Percentiles rank a stretch among this genome's conserved stretches.
Conservation (phyloP, 2,888 invertebrate genomes). For the Lasioglossum malachurum region DNA sequence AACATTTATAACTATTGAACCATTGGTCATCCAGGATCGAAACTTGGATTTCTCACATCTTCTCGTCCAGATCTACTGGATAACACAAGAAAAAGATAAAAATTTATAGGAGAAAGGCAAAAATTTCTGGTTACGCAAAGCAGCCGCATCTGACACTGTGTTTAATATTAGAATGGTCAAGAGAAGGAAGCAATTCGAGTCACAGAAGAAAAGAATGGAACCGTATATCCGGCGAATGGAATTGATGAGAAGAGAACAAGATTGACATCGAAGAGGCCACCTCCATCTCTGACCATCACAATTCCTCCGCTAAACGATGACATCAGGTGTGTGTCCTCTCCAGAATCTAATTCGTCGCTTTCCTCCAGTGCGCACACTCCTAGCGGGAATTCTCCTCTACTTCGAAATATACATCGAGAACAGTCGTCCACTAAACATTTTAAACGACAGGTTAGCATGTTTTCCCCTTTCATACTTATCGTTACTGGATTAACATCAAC, state of each 20-base stretch:
- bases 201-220: conserved; percentile 49
- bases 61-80: no score
- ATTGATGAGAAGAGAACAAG: conserved; percentile 51
- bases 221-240: conserved; percentile 46
- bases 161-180: conserved; percentile 34
- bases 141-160: neutral
- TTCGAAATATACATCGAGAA: conserved; percentile 67
- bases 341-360: conserved; percentile 82
- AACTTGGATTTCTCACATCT: no score
- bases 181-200: conserved; percentile 68
- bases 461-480: neutral
- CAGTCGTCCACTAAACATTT: conserved; percentile 64
- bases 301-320: conserved; percentile 89
- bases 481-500: neutral
- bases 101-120: no score
- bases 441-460: conserved; percentile 72
- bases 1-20: no score
- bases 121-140: no score
- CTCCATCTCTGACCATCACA: conserved; percentile 86
- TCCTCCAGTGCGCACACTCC: conserved; percentile 66
- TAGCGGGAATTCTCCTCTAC: conserved; percentile 71
- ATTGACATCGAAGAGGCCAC: conserved; percentile 76
- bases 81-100: no score
- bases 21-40: no score
- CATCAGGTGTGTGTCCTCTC: conserved; percentile 80